These are phyloP conservation scores for Entomyzon cyanotis DNA, from an alignment of 2,113 vertebrate species.

Conservation along the genomic window DNA sequence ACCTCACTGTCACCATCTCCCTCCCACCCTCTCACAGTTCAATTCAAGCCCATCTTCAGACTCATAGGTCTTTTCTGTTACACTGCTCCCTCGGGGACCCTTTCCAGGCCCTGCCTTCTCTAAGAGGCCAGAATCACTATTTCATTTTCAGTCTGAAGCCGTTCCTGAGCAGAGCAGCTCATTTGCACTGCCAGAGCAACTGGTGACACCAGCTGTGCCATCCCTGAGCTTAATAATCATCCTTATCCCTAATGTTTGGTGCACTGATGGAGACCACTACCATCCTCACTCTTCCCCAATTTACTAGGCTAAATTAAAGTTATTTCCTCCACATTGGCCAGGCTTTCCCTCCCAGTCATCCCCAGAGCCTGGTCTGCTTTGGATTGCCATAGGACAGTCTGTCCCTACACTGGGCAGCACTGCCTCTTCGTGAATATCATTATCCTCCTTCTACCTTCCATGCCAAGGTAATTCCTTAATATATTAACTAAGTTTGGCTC, in stretches of 20 bases:
- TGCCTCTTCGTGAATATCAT: not conserved
- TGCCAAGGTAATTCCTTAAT: not conserved
- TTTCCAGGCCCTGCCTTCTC: not conserved
- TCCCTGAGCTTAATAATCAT: not conserved
- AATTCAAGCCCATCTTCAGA: not conserved
- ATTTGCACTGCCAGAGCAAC: not conserved
- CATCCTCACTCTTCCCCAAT: not conserved
- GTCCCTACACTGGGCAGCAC: not conserved
- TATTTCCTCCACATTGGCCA: accelerated
- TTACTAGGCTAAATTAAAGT: not conserved
- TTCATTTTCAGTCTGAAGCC: not conserved
- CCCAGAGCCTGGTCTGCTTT: not conserved
- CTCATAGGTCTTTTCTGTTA: accelerated
- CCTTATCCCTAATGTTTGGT: not conserved
- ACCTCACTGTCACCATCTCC: not conserved
- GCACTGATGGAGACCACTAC: not conserved
- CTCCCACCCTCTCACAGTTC: not conserved
- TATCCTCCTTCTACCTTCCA: not conserved
- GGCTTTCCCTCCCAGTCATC: not conserved
- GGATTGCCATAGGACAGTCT: not conserved
- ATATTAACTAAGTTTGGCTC: not conserved
- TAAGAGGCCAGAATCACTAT: not conserved
- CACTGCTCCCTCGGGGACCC: not conserved
- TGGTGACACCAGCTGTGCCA: not conserved
- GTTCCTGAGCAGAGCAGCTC: not conserved